Evolutionary conservation across 2,113 vertebrate genomes (phyloP), one percentile per base, ranked within the genome.

Genomic region (Labrus mixtus): DNA sequence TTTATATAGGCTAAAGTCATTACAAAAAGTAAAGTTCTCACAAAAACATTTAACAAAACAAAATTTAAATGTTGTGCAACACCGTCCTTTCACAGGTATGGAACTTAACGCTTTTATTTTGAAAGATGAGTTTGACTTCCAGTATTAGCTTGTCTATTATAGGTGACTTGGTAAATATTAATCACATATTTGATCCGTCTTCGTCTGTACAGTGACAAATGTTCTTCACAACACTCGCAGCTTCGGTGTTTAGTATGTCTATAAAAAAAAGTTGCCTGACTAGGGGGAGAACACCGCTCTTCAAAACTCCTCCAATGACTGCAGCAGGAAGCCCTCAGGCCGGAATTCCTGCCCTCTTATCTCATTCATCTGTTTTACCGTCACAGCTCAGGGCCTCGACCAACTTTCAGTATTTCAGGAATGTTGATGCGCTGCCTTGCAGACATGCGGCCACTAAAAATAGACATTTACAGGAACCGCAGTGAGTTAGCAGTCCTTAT

Each of bases 341-440:
- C 65, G 85, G 85, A 88, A 95, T 94, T 93, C 92, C 85, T 90
- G 73, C 67, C 20, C 81, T 74, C 90, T 94, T 93, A 94, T 90
- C 94, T 95, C 93, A 94, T 78, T 68, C 72, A 83, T 89, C 91
- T 25, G 46, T 68, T 91, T 92, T 88, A 90, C 81, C 63, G 68
- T 74, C 90, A 60, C 12, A 25, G 73, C 59, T 70, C 68, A 77
- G 59, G 55, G 69, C 46, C 79, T 73, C 37, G 50, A 84, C 73
- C 63, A 70, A 78, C 88, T 83, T 78, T 37, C 41, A 84, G 82
- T 76, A 89, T 92, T 86, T 83, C 6, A 69, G 84, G 90, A 93
- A 91, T 89, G 91, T 84, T 76, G 90, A 89, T 77, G 60, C 50
- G 13, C 80, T 67, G 75, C 82, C 45, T 73, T 36, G 39, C 70